Evolutionary conservation across 2,797 vertebrate genomes (phyloP), one percentile per base, ranked within the genome.

Genomic region (Thaleichthys pacificus): DNA sequence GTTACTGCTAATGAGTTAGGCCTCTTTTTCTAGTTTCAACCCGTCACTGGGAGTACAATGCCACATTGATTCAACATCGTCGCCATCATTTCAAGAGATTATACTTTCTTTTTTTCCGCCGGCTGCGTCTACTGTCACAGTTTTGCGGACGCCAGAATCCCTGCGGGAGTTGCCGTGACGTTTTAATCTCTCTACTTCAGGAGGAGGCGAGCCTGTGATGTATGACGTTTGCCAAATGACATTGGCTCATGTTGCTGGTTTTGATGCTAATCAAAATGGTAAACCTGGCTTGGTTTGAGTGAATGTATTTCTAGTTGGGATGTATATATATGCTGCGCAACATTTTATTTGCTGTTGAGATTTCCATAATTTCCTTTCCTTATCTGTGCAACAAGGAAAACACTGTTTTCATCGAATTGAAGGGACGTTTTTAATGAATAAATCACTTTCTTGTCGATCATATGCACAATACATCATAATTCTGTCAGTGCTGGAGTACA

Each of bases 11-110:
- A 92, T 89, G 85, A 91, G 83, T 35, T 84, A 73, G 84, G 89
- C 17, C 49, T 30, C 12, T 15, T 14, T 14, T 88, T 90, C 68
- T 62, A 87, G 82, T 82, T 87, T 88, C 80, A 81, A 82, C 70
- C 81, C 86, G 89, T 90, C 86, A 88, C 79, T 78, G 71, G 83
- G 85, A 91, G 87, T 88, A 82, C 85, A 80, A 80, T 68, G 73
- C 78, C 70, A 83, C 86, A 89, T 86, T 91, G 89, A 91, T 91
- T 87, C 87, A 80, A 80, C 74, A 82, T 85, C 85, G 86, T 86
- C 72, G 72, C 32, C 32, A 35, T 35, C 73, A 66, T 74, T 85
- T 77, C 84, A 87, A 89, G 86, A 84, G 80, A 81, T 77, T 76
- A 60, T 62, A 63, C 56, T 62, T 58, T 19, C 30, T 11, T 9